Percentiles rank a stretch among this genome's conserved stretches.
These are phyloP conservation scores for Cremastinae sp. DNA, from an alignment of 2,888 invertebrate genomes.

Conservation along the genomic window DNA sequence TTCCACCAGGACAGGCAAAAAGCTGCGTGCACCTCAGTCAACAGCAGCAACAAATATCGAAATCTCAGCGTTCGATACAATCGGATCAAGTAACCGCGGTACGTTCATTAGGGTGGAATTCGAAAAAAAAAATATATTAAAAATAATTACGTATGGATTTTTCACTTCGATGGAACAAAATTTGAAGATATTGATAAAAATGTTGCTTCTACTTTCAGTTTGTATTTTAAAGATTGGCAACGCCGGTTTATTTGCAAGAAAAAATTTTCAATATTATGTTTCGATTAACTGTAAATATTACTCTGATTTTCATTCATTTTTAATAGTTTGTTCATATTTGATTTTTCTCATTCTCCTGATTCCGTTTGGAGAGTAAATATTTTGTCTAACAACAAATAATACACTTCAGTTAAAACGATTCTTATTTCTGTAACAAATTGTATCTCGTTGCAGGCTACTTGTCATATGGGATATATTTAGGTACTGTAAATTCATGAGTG, in stretches of 20 bases:
- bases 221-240: conserved; percentile 2
- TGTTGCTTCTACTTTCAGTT: too few species aligned
- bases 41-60: conserved; percentile 68
- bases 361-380: too few species aligned
- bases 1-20: conserved; percentile 71
- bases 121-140: too few species aligned
- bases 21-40: conserved; percentile 74
- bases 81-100: conserved; percentile 74
- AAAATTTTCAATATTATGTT: too few species aligned
- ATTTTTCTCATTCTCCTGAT: too few species aligned
- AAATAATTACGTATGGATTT: not conserved
- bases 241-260: not conserved
- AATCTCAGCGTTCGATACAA: conserved; percentile 75
- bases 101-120: conserved; percentile 53
- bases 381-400: too few species aligned
- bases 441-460: conserved; percentile 77
- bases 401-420: too few species aligned
- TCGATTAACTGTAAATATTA: too few species aligned
- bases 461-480: conserved; percentile 78
- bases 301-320: too few species aligned
- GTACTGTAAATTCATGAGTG: conserved; percentile 73
- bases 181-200: too few species aligned
- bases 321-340: too few species aligned
- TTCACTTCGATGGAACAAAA: not conserved
- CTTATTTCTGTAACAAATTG: too few species aligned